phyloP scores from a whole-genome alignment of 1,140 invertebrate species.

The Caerostris darwini region DNA sequence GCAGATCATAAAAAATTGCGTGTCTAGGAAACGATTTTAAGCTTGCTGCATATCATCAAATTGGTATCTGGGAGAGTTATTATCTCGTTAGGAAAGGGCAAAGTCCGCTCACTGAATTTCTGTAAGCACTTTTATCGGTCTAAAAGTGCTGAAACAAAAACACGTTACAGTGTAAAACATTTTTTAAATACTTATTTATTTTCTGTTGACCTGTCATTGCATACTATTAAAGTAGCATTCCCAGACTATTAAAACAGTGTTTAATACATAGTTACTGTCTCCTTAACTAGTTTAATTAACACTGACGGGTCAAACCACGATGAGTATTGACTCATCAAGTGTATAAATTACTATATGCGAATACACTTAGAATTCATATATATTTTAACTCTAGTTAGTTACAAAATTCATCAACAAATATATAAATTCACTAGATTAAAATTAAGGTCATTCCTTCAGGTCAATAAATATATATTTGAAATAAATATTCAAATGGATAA shows the following conservation, averaged over 20 bases:
- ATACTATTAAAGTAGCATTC: neutral
- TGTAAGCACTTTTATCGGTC: neutral
- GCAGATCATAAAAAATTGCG: conserved; percentile 32
- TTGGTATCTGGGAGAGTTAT: conserved; percentile 35
- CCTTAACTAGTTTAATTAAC: neutral
- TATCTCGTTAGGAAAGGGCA: conserved; percentile 37
- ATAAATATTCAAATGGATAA: no score
- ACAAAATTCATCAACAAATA: no score
- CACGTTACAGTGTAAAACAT: neutral
- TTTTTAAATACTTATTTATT: neutral
- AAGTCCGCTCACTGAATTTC: neutral
- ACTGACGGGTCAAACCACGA: neutral
- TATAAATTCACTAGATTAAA: no score
- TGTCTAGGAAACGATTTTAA: conserved; percentile 40
- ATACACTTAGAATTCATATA: no score
- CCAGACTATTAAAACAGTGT: neutral
- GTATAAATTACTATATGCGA: no score
- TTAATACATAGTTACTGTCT: neutral
- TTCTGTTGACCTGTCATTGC: neutral
- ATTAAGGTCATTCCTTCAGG: no score
- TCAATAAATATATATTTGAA: no score
- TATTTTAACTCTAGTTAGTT: no score
- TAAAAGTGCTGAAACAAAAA: neutral
- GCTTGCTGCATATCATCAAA: conserved; percentile 41
- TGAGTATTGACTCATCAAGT: no score